Percentiles rank a stretch among this genome's conserved stretches.
Evolutionary conservation across 2,888 invertebrate genomes (phyloP).

Genomic region (Gisinianus flammeolus): DNA sequence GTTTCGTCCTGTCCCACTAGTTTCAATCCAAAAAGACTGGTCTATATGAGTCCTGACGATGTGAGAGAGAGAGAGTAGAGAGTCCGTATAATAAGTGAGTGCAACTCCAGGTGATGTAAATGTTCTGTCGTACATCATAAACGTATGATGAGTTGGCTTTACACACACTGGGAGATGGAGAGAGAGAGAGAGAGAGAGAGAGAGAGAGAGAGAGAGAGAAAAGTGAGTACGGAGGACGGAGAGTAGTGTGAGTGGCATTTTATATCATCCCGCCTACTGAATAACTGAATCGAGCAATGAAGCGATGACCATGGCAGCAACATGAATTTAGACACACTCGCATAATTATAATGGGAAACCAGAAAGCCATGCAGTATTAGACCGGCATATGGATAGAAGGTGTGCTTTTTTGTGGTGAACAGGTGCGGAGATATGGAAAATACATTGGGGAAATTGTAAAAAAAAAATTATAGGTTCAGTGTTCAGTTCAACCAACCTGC

Average conservation of each 20-base stretch:
- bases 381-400: constrained; percentile 27
- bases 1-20: constrained; percentile 35
- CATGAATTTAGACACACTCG: constrained; percentile 51
- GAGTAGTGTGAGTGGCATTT: constrained; percentile 35
- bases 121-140: constrained; percentile 11
- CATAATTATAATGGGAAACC: constrained; percentile 44
- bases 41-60: constrained; percentile 1
- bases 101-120: constrained; percentile 8
- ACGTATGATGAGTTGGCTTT: background rate
- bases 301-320: constrained; percentile 44
- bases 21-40: constrained; percentile 6
- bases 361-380: background rate
- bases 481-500: constrained; percentile 43
- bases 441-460: constrained; percentile 41
- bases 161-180: background rate
- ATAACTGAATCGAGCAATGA: constrained; percentile 41
- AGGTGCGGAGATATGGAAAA: constrained; percentile 46
- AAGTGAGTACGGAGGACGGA: background rate
- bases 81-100: background rate
- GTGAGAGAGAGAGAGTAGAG: background rate
- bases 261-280: constrained; percentile 47
- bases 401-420: constrained; percentile 28
- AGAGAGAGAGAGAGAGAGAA: no score
- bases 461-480: constrained; percentile 47
- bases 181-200: constrained; percentile 6